Conservation (phyloP, 64 coral and sea anemone genomes). For the Stylophora pistillata region DNA sequence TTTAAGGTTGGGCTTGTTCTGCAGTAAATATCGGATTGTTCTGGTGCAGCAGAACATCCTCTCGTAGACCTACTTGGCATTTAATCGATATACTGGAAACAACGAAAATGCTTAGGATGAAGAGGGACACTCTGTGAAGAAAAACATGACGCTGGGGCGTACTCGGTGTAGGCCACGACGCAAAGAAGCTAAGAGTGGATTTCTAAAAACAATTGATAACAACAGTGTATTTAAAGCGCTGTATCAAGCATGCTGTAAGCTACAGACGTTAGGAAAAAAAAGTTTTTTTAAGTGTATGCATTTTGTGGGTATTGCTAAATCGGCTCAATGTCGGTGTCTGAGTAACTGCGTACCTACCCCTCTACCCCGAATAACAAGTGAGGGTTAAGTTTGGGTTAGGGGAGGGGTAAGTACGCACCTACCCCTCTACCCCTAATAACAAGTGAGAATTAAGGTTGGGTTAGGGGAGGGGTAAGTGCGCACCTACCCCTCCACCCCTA, state of each 20-base stretch:
- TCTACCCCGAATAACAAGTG: too few species aligned
- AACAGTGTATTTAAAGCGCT: conserved; percentile 1
- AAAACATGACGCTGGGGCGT: neutral
- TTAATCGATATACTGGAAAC: neutral
- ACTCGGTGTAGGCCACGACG: neutral
- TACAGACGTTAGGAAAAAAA: neutral
- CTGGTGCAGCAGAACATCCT: neutral
- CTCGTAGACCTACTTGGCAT: neutral
- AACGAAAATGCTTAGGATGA: neutral
- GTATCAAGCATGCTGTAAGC: neutral
- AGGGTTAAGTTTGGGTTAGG: too few species aligned
- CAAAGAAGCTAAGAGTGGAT: neutral
- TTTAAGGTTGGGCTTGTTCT: conserved; percentile 19
- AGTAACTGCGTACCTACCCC: too few species aligned
- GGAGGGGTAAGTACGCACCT: too few species aligned
- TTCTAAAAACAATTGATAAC: neutral
- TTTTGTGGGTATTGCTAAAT: too few species aligned
- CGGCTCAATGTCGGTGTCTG: too few species aligned
- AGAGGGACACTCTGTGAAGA: neutral
- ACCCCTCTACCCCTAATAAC: too few species aligned
- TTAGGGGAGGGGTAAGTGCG: too few species aligned
- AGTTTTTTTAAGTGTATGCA: too few species aligned
- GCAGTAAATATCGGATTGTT: neutral
- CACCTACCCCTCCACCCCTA: too few species aligned
- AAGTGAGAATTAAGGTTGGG: too few species aligned